Percentiles rank a stretch among this genome's conserved stretches.
phyloP scores from a whole-genome alignment of 2,888 invertebrate genomes.

The Corythucha ciliata region DNA sequence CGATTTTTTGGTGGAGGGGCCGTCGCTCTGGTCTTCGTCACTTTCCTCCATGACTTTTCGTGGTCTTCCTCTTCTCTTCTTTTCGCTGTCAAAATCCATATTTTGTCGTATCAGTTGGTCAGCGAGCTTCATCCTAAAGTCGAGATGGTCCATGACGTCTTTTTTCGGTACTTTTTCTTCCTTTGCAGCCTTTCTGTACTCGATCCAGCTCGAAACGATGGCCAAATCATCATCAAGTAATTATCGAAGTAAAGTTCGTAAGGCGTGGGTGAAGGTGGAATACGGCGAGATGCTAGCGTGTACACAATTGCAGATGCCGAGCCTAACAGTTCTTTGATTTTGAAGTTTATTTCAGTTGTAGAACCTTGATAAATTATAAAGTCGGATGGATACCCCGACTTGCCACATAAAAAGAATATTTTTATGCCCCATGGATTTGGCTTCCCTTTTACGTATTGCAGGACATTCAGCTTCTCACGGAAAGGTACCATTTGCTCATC shows the following conservation, averaged over 20 bases:
- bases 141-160: conserved; percentile 3
- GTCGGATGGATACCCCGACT: conserved; percentile 31
- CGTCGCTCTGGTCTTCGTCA: too few species aligned
- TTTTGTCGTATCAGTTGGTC: neutral
- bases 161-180: neutral
- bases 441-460: conserved; percentile 34
- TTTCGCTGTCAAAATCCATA: neutral
- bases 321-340: conserved; percentile 4
- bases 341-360: conserved; percentile 19
- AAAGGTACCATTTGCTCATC: conserved; percentile 33
- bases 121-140: conserved; percentile 3
- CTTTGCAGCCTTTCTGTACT: neutral
- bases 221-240: conserved; percentile 5
- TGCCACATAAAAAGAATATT: conserved; percentile 32
- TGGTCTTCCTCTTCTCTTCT: conserved; percentile 6
- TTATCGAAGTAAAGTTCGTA: neutral
- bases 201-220: conserved; percentile 4
- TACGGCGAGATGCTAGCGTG: conserved; percentile 2
- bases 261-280: neutral
- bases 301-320: neutral
- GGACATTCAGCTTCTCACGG: conserved; percentile 30
- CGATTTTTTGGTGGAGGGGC: too few species aligned
- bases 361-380: conserved; percentile 33
- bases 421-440: conserved; percentile 34
- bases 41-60: too few species aligned